These are phyloP conservation scores for Drosophila biarmipes DNA, from an alignment of 1,140 invertebrate species.

Conservation along the genomic window DNA sequence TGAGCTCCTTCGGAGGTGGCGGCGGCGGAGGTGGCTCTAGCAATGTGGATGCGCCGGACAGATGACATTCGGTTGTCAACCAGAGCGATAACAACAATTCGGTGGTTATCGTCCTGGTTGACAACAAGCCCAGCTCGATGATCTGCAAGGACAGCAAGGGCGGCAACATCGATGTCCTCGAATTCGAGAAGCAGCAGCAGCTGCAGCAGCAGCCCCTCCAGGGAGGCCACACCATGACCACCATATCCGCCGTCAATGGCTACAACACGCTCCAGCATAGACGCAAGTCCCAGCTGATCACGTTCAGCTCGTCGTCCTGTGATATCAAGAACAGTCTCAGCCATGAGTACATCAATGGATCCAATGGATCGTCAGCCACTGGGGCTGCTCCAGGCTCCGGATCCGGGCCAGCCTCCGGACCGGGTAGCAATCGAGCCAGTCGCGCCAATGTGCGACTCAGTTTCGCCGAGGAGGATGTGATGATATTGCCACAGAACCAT, in stretches of 20 bases:
- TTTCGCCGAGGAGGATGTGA: slow-evolving; percentile 82
- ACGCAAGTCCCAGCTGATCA: slow-evolving; percentile 80
- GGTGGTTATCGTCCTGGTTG: slow-evolving; percentile 84
- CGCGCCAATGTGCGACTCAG: slow-evolving; percentile 69
- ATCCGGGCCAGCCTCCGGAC: neutral
- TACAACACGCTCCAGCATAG: slow-evolving; percentile 75
- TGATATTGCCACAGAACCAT: slow-evolving; percentile 53
- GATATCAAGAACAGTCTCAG: slow-evolving; percentile 84
- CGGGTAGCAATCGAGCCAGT: slow-evolving; percentile 46
- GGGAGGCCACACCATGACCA: slow-evolving; percentile 9
- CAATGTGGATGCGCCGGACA: slow-evolving; percentile 55
- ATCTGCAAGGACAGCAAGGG: slow-evolving; percentile 81
- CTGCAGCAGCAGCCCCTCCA: slow-evolving; percentile 1
- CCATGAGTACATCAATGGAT: slow-evolving; percentile 67
- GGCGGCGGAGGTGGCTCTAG: slow-evolving; percentile 4
- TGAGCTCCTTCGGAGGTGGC: slow-evolving; percentile 65
- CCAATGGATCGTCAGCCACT: slow-evolving; percentile 17
- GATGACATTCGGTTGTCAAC: slow-evolving; percentile 84
- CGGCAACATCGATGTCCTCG: slow-evolving; percentile 63
- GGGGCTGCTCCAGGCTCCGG: neutral
- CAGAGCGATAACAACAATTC: slow-evolving; percentile 84
- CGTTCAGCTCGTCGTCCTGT: slow-evolving; percentile 79
- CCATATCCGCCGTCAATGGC: slow-evolving; percentile 50
- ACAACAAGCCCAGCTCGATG: slow-evolving; percentile 84
- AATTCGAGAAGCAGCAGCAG: slow-evolving; percentile 42